Conservation (phyloP, 1,140 invertebrate genomes). For the Lethocerus indicus region DNA sequence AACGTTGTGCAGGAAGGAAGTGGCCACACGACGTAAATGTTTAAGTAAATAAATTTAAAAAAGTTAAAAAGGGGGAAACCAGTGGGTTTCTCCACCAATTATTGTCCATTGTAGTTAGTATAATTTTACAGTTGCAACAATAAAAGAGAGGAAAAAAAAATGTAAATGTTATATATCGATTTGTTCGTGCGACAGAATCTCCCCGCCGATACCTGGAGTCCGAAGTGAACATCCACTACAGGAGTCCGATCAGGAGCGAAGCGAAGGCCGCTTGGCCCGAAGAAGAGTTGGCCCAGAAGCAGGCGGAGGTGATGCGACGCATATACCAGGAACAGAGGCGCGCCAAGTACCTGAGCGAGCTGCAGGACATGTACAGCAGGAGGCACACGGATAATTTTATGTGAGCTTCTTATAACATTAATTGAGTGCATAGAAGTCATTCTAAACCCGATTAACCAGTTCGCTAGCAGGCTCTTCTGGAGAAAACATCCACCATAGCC, state of each 20-base stretch:
- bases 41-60: too few species aligned
- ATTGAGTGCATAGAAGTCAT: background rate
- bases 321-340: slow-evolving; percentile 75
- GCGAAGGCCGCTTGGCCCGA: slow-evolving; percentile 59
- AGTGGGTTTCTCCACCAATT: too few species aligned
- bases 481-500: too few species aligned
- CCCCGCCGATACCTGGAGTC: slow-evolving; percentile 73
- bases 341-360: slow-evolving; percentile 73
- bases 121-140: slow-evolving; percentile 1
- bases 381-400: slow-evolving; percentile 82
- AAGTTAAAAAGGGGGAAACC: too few species aligned
- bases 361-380: slow-evolving; percentile 79
- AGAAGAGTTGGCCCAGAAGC: slow-evolving; percentile 62
- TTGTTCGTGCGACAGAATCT: slow-evolving; percentile 40
- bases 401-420: slow-evolving; percentile 24
- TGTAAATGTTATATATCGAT: background rate
- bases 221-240: slow-evolving; percentile 86
- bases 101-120: too few species aligned
- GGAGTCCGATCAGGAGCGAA: slow-evolving; percentile 65
- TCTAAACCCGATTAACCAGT: too few species aligned
- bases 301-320: slow-evolving; percentile 77
- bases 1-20: too few species aligned
- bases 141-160: slow-evolving; percentile 7
- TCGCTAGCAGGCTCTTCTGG: too few species aligned
- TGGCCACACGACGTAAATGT: too few species aligned